Conservation (phyloP, 2,888 invertebrate genomes). For the Thelaira solivaga region DNA sequence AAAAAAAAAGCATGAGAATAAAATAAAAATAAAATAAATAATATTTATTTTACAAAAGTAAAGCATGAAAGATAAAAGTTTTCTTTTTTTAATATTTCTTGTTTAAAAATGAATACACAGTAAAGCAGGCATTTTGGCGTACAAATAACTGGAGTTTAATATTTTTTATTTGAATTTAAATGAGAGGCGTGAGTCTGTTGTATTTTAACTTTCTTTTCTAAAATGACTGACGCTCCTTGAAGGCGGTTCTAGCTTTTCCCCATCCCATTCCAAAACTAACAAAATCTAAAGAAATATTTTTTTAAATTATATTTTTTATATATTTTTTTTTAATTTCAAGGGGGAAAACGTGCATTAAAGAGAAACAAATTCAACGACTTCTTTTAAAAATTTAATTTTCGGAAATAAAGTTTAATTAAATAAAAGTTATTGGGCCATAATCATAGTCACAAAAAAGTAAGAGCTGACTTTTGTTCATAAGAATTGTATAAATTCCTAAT, state of each 20-base stretch:
- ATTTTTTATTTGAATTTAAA: slow-evolving; percentile 48
- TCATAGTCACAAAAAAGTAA: no score
- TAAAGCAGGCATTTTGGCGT: slow-evolving; percentile 23
- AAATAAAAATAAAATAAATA: slow-evolving; percentile 48
- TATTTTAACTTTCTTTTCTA: not conserved
- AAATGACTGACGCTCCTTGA: slow-evolving; percentile 5
- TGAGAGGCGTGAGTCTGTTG: slow-evolving; percentile 37
- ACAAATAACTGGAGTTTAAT: slow-evolving; percentile 23
- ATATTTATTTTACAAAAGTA: slow-evolving; percentile 41
- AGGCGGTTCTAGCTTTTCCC: not conserved
- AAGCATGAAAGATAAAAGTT: slow-evolving; percentile 28
- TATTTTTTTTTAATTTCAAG: slow-evolving; percentile 37
- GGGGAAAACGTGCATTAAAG: slow-evolving; percentile 54
- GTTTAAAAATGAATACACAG: slow-evolving; percentile 3
- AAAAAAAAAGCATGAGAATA: no score
- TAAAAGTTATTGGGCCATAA: no score
- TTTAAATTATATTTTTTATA: not conserved
- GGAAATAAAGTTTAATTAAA: not conserved
- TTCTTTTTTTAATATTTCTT: not conserved
- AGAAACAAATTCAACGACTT: slow-evolving; percentile 37
- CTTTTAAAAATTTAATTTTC: not conserved
- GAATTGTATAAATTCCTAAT: no score
- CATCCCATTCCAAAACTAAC: no score
- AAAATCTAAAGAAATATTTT: not conserved
- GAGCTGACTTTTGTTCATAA: no score